These are phyloP conservation scores for Polypedilum pembai DNA, from an alignment of 1,140 invertebrate species.

Conservation along the genomic window DNA sequence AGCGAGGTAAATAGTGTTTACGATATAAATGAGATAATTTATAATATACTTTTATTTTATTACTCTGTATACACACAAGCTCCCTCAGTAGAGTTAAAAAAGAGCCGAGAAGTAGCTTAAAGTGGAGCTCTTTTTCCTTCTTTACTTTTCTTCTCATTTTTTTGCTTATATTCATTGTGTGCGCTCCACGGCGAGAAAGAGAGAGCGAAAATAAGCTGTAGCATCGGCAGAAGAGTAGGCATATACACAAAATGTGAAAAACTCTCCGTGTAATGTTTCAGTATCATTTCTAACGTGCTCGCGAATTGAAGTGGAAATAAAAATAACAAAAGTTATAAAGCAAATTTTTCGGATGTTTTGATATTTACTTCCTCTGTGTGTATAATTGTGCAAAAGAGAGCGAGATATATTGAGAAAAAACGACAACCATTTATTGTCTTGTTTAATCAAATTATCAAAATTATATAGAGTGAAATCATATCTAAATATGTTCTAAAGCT, in stretches of 20 bases:
- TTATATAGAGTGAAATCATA: not conserved
- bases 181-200: not conserved
- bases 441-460: slow-evolving; percentile 28
- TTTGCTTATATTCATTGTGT: no score
- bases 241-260: not conserved
- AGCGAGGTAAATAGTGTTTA: slow-evolving; percentile 25
- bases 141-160: not conserved
- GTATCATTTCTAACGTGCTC: slow-evolving; percentile 22
- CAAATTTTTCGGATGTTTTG: not conserved
- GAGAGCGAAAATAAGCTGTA: not conserved
- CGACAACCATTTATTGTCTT: not conserved
- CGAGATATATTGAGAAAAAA: no score
- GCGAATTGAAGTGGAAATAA: slow-evolving; percentile 19
- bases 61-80: not conserved
- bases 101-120: not conserved
- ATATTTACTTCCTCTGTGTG: no score
- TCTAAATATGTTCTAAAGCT: no score
- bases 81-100: not conserved
- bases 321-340: not conserved
- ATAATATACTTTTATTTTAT: slow-evolving; percentile 22
- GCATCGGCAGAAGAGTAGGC: not conserved
- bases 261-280: not conserved
- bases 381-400: no score
- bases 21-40: slow-evolving; percentile 25
- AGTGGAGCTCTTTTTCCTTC: slow-evolving; percentile 10